Percentiles rank a stretch among this genome's conserved stretches.
Evolutionary conservation across 1,140 invertebrate genomes (phyloP).

Genomic region (Drosophila tsacasi): DNA sequence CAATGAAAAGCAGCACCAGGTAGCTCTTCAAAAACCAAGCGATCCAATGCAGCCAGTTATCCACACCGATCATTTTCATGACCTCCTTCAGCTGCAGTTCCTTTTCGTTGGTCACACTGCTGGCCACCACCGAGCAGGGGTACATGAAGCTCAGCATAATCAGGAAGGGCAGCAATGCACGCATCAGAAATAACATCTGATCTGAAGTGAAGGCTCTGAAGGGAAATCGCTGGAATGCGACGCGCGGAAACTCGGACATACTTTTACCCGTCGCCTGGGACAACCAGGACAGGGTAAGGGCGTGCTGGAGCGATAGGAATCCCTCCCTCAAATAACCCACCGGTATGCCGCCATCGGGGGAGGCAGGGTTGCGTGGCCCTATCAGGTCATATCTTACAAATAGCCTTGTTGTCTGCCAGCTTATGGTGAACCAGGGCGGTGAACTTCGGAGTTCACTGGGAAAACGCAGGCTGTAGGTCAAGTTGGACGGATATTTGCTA

Average conservation of each 20-base stretch:
- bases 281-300: constrained; percentile 85
- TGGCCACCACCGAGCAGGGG: constrained; percentile 91
- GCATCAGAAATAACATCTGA: constrained; percentile 86
- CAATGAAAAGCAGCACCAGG: constrained; percentile 88
- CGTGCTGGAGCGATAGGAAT: constrained; percentile 88
- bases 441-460: constrained; percentile 44
- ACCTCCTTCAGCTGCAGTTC: constrained; percentile 90
- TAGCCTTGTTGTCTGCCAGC: constrained; percentile 54
- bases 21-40: constrained; percentile 94
- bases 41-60: constrained; percentile 92
- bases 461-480: constrained; percentile 43
- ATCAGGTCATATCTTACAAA: constrained; percentile 26
- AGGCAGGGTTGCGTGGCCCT: constrained; percentile 58
- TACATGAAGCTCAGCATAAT: constrained; percentile 92
- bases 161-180: constrained; percentile 90
- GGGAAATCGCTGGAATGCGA: constrained; percentile 87
- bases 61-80: constrained; percentile 95
- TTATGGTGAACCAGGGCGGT: not conserved
- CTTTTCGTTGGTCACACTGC: constrained; percentile 87
- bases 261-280: constrained; percentile 5
- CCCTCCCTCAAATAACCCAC: constrained; percentile 87
- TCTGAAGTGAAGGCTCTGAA: constrained; percentile 91
- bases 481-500: not conserved
- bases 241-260: constrained; percentile 16
- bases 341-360: constrained; percentile 63